Conservation (phyloP, 2,888 invertebrate species). For the Bhutanitis thaidina region DNA sequence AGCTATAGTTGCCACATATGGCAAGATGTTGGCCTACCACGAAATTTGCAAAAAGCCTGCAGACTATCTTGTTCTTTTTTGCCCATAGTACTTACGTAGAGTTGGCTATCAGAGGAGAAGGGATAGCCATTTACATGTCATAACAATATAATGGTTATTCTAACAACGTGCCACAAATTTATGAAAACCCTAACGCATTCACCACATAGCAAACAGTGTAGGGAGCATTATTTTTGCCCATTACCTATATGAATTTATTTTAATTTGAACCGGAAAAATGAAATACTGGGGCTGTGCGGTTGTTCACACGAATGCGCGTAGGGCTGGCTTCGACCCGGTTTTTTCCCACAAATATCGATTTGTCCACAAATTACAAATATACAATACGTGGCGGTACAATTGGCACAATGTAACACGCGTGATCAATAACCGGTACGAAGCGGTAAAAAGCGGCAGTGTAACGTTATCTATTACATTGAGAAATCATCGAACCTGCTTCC, state of each 20-base stretch:
- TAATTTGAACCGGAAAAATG: background rate
- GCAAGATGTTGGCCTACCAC: no score
- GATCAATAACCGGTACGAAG: slow-evolving; percentile 32
- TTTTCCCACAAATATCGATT: slow-evolving; percentile 46
- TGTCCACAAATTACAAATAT: slow-evolving; percentile 36
- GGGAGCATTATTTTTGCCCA: no score
- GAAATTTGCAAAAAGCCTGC: no score
- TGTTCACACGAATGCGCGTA: background rate
- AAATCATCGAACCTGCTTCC: slow-evolving; percentile 2
- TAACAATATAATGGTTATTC: no score
- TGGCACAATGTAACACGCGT: slow-evolving; percentile 39
- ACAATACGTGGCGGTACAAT: slow-evolving; percentile 39
- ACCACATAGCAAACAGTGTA: no score
- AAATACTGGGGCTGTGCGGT: slow-evolving; percentile 1
- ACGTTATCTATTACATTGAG: slow-evolving; percentile 3
- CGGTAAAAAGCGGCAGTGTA: slow-evolving; percentile 22
- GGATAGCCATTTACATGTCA: no score
- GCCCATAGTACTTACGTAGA: no score
- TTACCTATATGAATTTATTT: background rate
- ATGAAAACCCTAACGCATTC: no score
- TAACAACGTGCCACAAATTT: no score
- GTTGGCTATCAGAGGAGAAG: no score
- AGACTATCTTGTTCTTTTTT: no score
- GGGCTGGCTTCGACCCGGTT: slow-evolving; percentile 35
- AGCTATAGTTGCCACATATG: no score